Evolutionary conservation across 64 coral and sea anemone genomes (phyloP).

Genomic region (Astreopora myriophthalma): DNA sequence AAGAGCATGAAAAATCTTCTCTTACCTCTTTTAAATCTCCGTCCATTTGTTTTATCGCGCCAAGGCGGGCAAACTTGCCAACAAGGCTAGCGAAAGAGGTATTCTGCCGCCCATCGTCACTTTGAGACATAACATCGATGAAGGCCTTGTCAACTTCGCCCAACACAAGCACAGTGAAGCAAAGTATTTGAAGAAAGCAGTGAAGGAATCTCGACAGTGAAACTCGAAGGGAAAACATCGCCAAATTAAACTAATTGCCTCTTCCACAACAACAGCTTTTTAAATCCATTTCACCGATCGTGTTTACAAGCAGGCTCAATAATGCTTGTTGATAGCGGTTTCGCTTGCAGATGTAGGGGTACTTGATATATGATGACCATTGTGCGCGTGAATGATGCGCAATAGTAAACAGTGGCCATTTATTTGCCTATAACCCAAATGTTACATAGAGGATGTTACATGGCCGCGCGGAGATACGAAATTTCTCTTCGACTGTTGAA

Average conservation of each 20-base stretch:
- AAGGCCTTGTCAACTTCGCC: slow-evolving; percentile 43
- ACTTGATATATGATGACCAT: too few relatives aligned
- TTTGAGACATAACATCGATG: slow-evolving; percentile 22
- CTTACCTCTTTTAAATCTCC: slow-evolving; percentile 33
- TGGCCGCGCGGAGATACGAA: too few relatives aligned
- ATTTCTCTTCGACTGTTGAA: too few relatives aligned
- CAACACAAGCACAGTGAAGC: slow-evolving; percentile 8
- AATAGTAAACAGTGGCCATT: too few relatives aligned
- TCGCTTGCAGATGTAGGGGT: neutral
- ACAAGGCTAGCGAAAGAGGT: slow-evolving; percentile 17
- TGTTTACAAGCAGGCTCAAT: neutral
- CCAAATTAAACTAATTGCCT: neutral
- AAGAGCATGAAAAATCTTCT: neutral
- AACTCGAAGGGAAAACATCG: slow-evolving; percentile 30
- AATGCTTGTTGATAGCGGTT: neutral
- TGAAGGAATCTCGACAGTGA: slow-evolving; percentile 1
- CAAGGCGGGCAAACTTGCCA: slow-evolving; percentile 12
- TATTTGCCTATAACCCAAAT: too few relatives aligned
- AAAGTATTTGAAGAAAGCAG: slow-evolving; percentile 9
- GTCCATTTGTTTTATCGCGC: slow-evolving; percentile 16
- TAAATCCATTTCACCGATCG: neutral
- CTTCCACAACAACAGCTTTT: neutral
- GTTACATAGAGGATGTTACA: too few relatives aligned
- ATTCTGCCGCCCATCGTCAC: slow-evolving; percentile 3
- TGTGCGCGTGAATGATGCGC: too few relatives aligned